Evolutionary conservation across 2,113 vertebrate species (phyloP), one percentile per base, ranked within the genome.

Genomic region (Sphyrna mokarran): DNA sequence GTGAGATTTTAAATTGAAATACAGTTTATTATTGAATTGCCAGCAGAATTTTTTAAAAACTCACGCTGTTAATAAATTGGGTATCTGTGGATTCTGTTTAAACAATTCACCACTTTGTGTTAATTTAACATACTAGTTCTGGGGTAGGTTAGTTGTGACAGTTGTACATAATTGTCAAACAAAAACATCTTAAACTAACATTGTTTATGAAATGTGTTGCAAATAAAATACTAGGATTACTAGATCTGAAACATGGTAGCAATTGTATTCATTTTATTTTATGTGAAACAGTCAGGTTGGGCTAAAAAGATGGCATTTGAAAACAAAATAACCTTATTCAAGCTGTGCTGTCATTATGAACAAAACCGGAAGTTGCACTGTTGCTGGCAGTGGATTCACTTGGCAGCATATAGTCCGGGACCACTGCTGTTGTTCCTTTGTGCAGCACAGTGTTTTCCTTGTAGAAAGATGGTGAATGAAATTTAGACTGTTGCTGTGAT

Each of bases 361-460:
- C 18, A 18, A 68, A 93, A 61, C 89, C 37, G 89, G 89, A 93
- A 93, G 89, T 93, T 95, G 40, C 63, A 72, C 69, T 95, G 43
- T 48, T 72, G n/a, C 40, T 95, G 94, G 69, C 40, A 29, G 72
- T 95, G 37, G 40, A 29, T 95, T 72, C 23, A 48, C 43, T 95
- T 72, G 69, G 94, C 94, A 95, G 94, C 40, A 54, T 23, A 1
- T 23, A 43, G 26, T 43, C 16, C 37, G 4, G 40, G 23, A 95
- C 68, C 94, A 76, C 43, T 76, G 68, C 69, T 72, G 68, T 54
- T 72, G 94, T 54, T 29, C 66, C 69, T 72, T 95, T 72, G 94
- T 95, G 4, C 9, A 8, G 66, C 94, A 54, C 94, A 95, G 69
- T 72, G 37, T 69, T 70, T 43, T 40, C 37, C 94, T 95, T 95